Conservation (phyloP, 2,113 vertebrate genomes). For the Lates calcarifer region DNA sequence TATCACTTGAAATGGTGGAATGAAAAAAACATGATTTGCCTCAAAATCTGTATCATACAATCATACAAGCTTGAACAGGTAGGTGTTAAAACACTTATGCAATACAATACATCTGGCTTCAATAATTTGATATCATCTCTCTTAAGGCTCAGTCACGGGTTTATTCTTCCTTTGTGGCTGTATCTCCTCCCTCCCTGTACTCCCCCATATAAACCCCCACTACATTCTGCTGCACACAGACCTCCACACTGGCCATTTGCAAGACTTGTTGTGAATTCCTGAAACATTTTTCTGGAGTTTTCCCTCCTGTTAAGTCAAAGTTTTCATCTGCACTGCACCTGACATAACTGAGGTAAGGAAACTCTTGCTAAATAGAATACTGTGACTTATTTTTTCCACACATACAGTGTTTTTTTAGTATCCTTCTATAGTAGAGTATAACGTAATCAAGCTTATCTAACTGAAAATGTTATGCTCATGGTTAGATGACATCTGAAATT, state of each 20-base stretch:
- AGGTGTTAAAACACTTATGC: not conserved
- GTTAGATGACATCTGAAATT: not conserved
- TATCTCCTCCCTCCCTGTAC: conserved; percentile 45
- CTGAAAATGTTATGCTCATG: not conserved
- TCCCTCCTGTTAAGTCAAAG: not conserved
- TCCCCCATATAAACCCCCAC: conserved; percentile 58
- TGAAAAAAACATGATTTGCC: not conserved
- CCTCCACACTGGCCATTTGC: not conserved
- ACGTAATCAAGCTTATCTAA: not conserved
- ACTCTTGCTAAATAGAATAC: not conserved
- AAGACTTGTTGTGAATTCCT: conserved; percentile 6
- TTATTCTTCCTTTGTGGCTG: not conserved
- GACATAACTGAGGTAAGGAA: conserved; percentile 56
- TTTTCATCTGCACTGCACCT: conserved; percentile 2
- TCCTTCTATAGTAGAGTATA: not conserved
- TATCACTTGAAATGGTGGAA: not conserved
- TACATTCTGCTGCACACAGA: conserved; percentile 9
- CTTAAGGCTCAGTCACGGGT: not conserved
- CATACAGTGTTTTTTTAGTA: not conserved
- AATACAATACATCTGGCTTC: not conserved
- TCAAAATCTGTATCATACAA: not conserved
- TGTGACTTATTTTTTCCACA: not conserved
- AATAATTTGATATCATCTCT: not conserved
- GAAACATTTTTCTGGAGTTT: not conserved
- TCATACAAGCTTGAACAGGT: not conserved